A percentile compares a stretch with the other conserved stretches of the same genome.
Evolutionary conservation across 2,888 invertebrate species (phyloP).

Genomic region (Myopa tessellatipennis): DNA sequence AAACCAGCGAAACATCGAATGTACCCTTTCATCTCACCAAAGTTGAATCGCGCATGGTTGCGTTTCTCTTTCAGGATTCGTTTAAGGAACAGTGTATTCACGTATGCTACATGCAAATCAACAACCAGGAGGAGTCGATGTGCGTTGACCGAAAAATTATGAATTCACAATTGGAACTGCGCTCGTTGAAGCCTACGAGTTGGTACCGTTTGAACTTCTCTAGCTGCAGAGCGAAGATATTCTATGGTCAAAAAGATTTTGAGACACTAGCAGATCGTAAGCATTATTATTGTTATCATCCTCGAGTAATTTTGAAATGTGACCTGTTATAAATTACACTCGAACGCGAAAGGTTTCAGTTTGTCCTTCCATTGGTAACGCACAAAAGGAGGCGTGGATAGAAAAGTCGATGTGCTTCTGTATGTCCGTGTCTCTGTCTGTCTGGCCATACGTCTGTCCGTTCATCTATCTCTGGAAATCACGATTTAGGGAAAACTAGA

Average conservation of each 20-base stretch:
- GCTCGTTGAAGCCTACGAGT: slow-evolving; percentile 57
- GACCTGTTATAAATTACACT: too few species aligned
- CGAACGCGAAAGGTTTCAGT: too few species aligned
- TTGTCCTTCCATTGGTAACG: too few species aligned
- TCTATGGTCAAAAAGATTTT: slow-evolving; percentile 63
- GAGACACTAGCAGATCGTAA: slow-evolving; percentile 66
- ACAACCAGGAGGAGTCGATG: slow-evolving; percentile 57
- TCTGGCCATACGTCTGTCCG: neutral
- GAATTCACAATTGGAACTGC: slow-evolving; percentile 58
- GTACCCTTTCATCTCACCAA: slow-evolving; percentile 60
- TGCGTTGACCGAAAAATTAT: slow-evolving; percentile 57
- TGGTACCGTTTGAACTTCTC: slow-evolving; percentile 61
- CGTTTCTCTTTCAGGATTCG: slow-evolving; percentile 60
- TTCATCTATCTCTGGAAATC: neutral
- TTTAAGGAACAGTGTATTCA: slow-evolving; percentile 62
- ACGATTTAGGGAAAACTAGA: too few species aligned
- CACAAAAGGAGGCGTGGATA: too few species aligned
- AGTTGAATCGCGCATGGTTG: slow-evolving; percentile 63
- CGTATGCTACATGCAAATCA: slow-evolving; percentile 58
- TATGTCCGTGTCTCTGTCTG: too few species aligned
- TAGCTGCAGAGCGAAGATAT: slow-evolving; percentile 59
- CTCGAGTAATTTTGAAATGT: neutral
- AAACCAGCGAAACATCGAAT: slow-evolving; percentile 60
- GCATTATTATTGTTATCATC: slow-evolving; percentile 41
- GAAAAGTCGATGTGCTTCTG: too few species aligned